These are phyloP conservation scores for Psittacula echo DNA, from an alignment of 2,797 vertebrate species.

Conservation along the genomic window DNA sequence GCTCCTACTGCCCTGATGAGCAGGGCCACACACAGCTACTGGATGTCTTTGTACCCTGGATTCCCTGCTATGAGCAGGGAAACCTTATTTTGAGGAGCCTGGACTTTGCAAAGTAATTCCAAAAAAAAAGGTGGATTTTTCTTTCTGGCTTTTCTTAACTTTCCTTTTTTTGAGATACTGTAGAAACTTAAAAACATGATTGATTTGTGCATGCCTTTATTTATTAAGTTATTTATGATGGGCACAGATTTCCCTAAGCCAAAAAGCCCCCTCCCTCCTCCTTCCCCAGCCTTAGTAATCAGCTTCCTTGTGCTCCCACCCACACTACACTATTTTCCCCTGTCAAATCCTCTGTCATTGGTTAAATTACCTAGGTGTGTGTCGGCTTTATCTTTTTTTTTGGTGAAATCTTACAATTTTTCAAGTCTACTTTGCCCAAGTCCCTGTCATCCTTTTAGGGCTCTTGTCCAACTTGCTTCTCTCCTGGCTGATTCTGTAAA, in stretches of 20 bases:
- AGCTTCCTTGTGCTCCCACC: constrained; percentile 63
- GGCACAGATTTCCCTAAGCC: constrained; percentile 64
- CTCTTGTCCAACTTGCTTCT: neutral
- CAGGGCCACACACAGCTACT: neutral
- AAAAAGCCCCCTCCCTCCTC: constrained; percentile 64
- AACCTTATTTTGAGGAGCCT: neutral
- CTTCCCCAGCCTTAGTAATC: constrained; percentile 62
- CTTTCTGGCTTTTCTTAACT: neutral
- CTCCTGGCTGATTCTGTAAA: neutral
- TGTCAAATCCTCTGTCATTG: constrained; percentile 47
- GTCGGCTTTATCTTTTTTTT: constrained; percentile 35
- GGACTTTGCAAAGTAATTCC: neutral
- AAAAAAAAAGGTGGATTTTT: neutral
- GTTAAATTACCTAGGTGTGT: constrained; percentile 52
- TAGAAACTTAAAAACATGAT: constrained; percentile 33
- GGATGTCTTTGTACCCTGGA: neutral
- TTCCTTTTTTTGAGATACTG: neutral
- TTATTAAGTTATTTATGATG: constrained; percentile 61
- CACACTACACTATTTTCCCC: constrained; percentile 65
- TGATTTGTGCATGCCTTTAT: constrained; percentile 57
- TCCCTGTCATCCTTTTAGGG: neutral
- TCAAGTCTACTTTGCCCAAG: neutral
- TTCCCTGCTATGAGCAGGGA: neutral
- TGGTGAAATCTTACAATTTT: constrained; percentile 14
- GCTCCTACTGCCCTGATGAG: neutral